Base-by-base conservation (phyloP, 2,113 vertebrate genomes). In the Urocynchramus pylzowi region DNA sequence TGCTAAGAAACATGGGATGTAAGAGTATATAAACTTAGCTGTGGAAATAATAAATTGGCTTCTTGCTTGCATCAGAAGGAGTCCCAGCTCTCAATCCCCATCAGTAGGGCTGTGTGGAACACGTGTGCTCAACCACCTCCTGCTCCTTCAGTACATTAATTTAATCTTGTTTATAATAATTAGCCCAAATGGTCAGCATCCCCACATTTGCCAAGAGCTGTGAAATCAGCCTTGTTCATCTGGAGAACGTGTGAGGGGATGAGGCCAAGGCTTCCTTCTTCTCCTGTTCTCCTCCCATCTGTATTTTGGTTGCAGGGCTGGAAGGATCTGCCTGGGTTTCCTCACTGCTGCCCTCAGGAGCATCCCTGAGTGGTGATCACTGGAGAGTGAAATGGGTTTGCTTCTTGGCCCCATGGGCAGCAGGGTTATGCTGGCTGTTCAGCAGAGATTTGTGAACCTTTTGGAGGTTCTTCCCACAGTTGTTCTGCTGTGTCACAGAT, bases 191-290 rank as follows among this genome's bases (percentile, higher is more conserved):
- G 44, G 69, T 94, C 93, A 18, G 5, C 85, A 31, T 68, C 63
- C 31, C 69, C 59, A 11, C 37, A 3, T 54, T 68, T 64, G 30
- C 37, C 24, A 20, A 23, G 93, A 78, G 5, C 76, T 27, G 63
- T n/a, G 68, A 26, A 28, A 53, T 6, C 41, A 14, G 74, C 22
- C 3, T 22, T 14, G 22, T 21, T 53, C 75, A 13, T 5, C 16
- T 28, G 44, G 35, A 68, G 90, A 65, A 3, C 13, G 2, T 12
- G 2, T 0, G 0, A 65, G 60, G 56, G 21, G 23, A 13, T 0
- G 9, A 77, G 49, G 53, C 41, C 57, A 53, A 2, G 1, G 26
- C 50, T 70, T 21, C 61, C 13, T 27, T 37, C 50, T 19, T 33
- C 44, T 53, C 19, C 18, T 50, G 3, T 4, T 42, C 16, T 41